These are phyloP conservation scores for Drosophila neocordata DNA, from an alignment of 1,140 invertebrate species.

Conservation along the genomic window DNA sequence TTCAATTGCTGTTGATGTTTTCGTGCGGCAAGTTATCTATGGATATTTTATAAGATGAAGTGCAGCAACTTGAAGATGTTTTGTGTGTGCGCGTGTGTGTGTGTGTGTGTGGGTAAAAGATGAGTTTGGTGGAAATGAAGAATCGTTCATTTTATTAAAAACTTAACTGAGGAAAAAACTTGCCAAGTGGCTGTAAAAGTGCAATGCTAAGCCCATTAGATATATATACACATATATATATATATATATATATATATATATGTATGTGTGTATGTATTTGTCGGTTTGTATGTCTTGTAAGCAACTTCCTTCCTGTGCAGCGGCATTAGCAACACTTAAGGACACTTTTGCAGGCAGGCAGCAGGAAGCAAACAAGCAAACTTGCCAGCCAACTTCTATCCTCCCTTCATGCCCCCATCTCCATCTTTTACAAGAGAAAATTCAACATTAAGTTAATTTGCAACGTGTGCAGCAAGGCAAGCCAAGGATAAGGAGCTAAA, in stretches of 20 bases:
- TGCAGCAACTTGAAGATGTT: conserved; percentile 26
- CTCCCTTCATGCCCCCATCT: background rate
- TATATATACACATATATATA: background rate
- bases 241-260: conserved; percentile 14
- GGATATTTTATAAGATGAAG: conserved; percentile 44
- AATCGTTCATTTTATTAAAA: conserved; percentile 78
- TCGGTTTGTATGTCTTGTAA: conserved; percentile 61
- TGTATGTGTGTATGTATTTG: conserved; percentile 27
- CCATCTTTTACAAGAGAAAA: conserved; percentile 25
- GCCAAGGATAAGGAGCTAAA: conserved; percentile 12
- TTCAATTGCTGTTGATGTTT: conserved; percentile 74
- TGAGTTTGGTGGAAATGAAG: conserved; percentile 23
- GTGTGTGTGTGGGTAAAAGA: background rate
- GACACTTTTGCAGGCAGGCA: conserved; percentile 65
- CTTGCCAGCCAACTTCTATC: conserved; percentile 37
- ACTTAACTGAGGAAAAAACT: conserved; percentile 56
- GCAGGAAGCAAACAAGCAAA: conserved; percentile 74
- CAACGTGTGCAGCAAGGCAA: conserved; percentile 60
- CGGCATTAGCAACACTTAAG: conserved; percentile 76
- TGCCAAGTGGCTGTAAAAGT: conserved; percentile 69
- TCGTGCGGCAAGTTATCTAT: conserved; percentile 68
- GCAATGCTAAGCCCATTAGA: conserved; percentile 67
- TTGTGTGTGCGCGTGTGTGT: background rate
- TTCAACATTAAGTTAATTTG: conserved; percentile 76
- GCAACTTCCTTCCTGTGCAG: conserved; percentile 64